A percentile compares a stretch with the other conserved stretches of the same genome.
These are phyloP conservation scores for Pristionchus arcanus DNA, from an alignment of 2,888 invertebrate species.

Conservation along the genomic window DNA sequence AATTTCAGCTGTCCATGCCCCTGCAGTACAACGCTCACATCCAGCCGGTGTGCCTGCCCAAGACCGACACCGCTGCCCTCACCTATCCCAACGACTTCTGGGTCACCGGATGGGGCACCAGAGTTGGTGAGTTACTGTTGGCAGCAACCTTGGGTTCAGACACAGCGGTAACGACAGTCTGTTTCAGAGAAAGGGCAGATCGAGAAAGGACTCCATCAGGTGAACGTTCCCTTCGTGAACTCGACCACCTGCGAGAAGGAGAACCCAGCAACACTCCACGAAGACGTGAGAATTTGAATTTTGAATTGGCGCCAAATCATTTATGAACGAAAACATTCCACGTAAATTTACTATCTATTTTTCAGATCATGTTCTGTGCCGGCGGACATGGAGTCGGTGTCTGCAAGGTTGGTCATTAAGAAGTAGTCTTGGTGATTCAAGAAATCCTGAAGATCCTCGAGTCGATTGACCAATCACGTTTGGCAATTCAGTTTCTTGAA, in stretches of 20 bases:
- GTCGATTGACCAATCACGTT: no score
- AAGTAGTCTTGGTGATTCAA: neutral
- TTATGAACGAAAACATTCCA: neutral
- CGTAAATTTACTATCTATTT: neutral
- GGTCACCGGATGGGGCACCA: conserved; percentile 62
- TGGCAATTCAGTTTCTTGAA: no score
- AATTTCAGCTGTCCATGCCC: conserved; percentile 17
- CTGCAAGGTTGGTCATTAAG: neutral
- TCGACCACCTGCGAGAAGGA: no score
- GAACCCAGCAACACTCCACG: neutral
- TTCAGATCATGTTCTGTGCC: conserved; percentile 72
- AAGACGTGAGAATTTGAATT: neutral
- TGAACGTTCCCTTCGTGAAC: no score
- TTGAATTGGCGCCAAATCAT: neutral
- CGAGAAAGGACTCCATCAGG: no score
- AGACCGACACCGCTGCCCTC: conserved; percentile 53
- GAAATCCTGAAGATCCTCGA: no score
- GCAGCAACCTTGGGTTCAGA: neutral
- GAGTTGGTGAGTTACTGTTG: neutral
- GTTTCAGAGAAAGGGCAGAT: no score
- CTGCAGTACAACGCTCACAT: conserved; percentile 56
- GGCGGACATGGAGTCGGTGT: conserved; percentile 2
- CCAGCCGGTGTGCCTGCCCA: conserved; percentile 61
- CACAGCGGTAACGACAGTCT: neutral
- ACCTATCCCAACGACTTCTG: conserved; percentile 44